phyloP scores from a whole-genome alignment of 2,888 invertebrate genomes.

The Stenotaenia linearis region DNA sequence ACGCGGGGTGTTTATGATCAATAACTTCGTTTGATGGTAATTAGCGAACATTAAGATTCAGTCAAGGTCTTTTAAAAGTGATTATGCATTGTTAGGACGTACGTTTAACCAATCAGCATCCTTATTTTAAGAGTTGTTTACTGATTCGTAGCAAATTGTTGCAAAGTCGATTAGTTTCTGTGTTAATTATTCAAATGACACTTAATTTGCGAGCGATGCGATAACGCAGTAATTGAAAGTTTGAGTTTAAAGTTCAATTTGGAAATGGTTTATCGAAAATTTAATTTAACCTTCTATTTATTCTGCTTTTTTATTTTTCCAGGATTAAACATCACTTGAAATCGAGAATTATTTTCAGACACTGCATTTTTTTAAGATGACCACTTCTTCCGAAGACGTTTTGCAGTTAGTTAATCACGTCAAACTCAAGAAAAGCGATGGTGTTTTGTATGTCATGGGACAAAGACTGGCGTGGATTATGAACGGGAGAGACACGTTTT shows the following conservation, averaged over 20 bases:
- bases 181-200: too few species aligned
- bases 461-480: constrained; percentile 95
- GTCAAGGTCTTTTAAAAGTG: background rate
- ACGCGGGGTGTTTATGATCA: background rate
- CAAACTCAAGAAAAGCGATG: constrained; percentile 92
- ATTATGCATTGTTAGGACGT: background rate
- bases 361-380: constrained; percentile 55
- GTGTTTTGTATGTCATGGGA: constrained; percentile 91
- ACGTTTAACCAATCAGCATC: background rate
- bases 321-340: constrained; percentile 39
- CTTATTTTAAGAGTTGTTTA: background rate
- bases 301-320: background rate
- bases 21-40: background rate
- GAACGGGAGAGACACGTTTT: constrained; percentile 80
- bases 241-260: too few species aligned
- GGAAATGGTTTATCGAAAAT: too few species aligned
- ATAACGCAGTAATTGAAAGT: too few species aligned
- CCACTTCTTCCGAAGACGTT: constrained; percentile 90
- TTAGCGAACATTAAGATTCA: background rate
- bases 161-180: background rate
- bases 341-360: constrained; percentile 33
- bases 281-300: too few species aligned
- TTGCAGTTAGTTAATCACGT: constrained; percentile 86
- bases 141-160: background rate
- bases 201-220: too few species aligned